Evolutionary conservation across 1,140 invertebrate genomes (phyloP).

Genomic region (Parasteatoda tepidariorum): DNA sequence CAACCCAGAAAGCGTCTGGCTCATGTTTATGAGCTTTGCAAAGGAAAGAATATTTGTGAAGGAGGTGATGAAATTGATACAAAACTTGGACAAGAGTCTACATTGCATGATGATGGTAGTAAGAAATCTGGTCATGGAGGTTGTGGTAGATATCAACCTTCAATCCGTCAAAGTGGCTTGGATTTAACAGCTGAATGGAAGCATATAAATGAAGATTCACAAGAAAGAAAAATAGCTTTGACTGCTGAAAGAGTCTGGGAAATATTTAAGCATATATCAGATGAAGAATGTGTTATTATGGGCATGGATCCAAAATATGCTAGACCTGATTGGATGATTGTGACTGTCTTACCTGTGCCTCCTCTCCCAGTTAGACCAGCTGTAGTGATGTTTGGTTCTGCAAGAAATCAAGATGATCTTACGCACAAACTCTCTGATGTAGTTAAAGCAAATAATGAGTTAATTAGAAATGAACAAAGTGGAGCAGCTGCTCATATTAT

Average conservation of each 20-base stretch:
- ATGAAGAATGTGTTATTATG: slow-evolving; percentile 95
- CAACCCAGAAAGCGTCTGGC: slow-evolving; percentile 93
- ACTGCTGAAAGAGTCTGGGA: slow-evolving; percentile 96
- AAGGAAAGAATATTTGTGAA: slow-evolving; percentile 98
- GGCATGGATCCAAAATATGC: slow-evolving; percentile 81
- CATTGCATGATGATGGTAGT: slow-evolving; percentile 55
- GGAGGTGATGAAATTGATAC: slow-evolving; percentile 97
- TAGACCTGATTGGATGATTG: slow-evolving; percentile 99
- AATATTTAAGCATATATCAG: slow-evolving; percentile 96
- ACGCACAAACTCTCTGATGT: slow-evolving; percentile 99
- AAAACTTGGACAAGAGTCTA: slow-evolving; percentile 61
- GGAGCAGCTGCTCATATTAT: slow-evolving; percentile 98
- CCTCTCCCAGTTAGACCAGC: slow-evolving; percentile 92
- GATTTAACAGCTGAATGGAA: slow-evolving; percentile 96
- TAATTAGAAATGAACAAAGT: slow-evolving; percentile 93
- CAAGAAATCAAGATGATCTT: slow-evolving; percentile 98
- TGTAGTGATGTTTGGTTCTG: slow-evolving; percentile 99
- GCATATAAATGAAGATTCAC: slow-evolving; percentile 96
- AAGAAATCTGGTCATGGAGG: slow-evolving; percentile 81
- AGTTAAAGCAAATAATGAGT: slow-evolving; percentile 98
- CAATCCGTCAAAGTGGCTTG: slow-evolving; percentile 86
- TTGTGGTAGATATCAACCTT: slow-evolving; percentile 97
- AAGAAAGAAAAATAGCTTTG: slow-evolving; percentile 93
- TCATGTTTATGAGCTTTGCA: slow-evolving; percentile 98
- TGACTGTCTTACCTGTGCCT: slow-evolving; percentile 96